Base-by-base conservation (phyloP, 2,888 invertebrate genomes). In the Eupithecia exiguata region DNA sequence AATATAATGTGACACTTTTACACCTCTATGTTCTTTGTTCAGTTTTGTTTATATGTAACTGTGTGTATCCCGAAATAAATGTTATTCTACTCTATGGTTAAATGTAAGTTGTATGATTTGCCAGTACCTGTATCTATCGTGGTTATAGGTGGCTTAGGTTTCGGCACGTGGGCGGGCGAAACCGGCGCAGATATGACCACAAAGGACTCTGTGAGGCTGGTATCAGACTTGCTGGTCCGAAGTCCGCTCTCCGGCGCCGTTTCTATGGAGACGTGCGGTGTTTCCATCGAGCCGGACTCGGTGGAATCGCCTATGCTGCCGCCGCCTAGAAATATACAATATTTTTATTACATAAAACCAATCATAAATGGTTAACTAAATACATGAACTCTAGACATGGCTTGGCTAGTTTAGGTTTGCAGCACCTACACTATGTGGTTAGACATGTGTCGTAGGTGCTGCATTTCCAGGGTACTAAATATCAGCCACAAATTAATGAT, bases 171-270 rank as follows among this genome's bases (percentile, higher is more conserved):
- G 4, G 80, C 76, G 16, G 81, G 83, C 30, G 86, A 84, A 63
- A 87, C 86, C 4, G 95, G 95, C 78, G 96, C 96, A 0, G 95
- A 95, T 18, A 98, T 96, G 80, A 98, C 95, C 3, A 98, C 98
- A 91, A 98, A 98, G 36, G 98, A 98, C 87, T 98, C 98, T 0
- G 97, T 97, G 25, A 98, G 95, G 87, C 98, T 98, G 0, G 98
- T 98, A 88, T 98, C 98, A 4, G 98, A 98, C 94, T 98, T 98
- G 91, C 98, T 98, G 12, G 97, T 95, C 69, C 98, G 95, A 82
- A 98, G 95, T 1, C 96, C 96, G 38, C 92, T 93, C 83, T 87
- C 89, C 1, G 78, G 53, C 0, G 83, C 62, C 0, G 82, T 70
- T 40, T 92, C 92, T 68, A 88, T 80, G 0, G 94, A 92, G 0